Percentiles rank a stretch among this genome's conserved stretches.
These are phyloP conservation scores for Chloropsis cyanopogon DNA, from an alignment of 2,113 vertebrate species.

Conservation along the genomic window DNA sequence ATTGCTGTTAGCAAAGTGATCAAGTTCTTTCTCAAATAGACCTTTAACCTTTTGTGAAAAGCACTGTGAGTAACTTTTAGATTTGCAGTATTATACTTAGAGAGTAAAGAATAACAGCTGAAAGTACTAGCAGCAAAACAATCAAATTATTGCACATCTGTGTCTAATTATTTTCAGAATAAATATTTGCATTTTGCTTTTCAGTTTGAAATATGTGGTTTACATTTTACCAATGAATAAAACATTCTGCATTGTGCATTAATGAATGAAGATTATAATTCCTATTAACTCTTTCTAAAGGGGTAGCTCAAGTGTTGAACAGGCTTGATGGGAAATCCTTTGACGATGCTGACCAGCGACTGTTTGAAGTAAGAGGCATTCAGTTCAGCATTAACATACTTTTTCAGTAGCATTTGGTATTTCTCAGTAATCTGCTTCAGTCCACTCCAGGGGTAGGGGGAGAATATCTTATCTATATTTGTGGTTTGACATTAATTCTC, in stretches of 20 bases:
- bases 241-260: not conserved
- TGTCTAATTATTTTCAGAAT: not conserved
- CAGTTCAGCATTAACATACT: not conserved
- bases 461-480: not conserved
- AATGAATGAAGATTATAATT: not conserved
- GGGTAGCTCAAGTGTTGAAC: slow-evolving; percentile 96
- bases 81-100: not conserved
- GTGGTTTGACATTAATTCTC: not conserved
- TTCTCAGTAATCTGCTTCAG: not conserved
- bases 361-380: slow-evolving; percentile 88
- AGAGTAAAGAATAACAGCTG: not conserved
- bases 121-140: not conserved
- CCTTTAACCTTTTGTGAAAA: not conserved
- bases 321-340: slow-evolving; percentile 95
- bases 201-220: not conserved
- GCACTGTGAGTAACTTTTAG: not conserved
- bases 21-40: not conserved
- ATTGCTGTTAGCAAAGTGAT: not conserved
- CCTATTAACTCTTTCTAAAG: slow-evolving; percentile 70
- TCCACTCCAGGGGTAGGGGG: not conserved
- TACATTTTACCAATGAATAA: not conserved
- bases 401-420: not conserved
- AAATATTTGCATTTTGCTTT: slow-evolving; percentile 9
- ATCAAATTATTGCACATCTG: not conserved
- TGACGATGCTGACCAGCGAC: slow-evolving; percentile 93